Evolutionary conservation across 2,113 vertebrate species (phyloP), one percentile per base, ranked within the genome.

Genomic region (Saccopteryx bilineata): DNA sequence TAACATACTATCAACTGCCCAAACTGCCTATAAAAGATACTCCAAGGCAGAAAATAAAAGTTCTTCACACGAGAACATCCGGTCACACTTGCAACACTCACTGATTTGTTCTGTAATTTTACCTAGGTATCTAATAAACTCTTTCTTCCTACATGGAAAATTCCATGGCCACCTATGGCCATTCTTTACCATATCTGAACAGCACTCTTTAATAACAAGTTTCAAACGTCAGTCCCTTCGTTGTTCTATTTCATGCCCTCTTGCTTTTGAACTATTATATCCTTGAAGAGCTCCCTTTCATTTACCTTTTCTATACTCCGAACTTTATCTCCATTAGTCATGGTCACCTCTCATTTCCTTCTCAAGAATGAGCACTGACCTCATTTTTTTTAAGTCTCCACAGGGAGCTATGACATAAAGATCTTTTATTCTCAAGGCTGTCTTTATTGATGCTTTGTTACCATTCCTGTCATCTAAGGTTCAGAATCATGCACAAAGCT

Each of bases 191-290:
- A 95, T 80, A 87, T 86, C 84, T 80, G 87, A 94, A 90, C 50
- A 74, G 58, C 15, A 71, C 74, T 76, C 18, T 83, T 85, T 18
- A 90, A 94, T 66, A 80, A 68, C 39, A 48, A 54, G 87, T 60
- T 60, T 84, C 39, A 56, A 90, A 93, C 1, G 0, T 63, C 90
- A 93, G 48, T 81, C 60, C 68, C 50, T 72, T 61, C 68, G 94
- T 92, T 71, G 39, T 68, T 87, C 84, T 87, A 92, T 87, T 96
- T 93, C 95, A 96, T n/a, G 56, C 90, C 94, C 90, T 87, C 90
- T 90, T 95, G 75, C 90, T 48, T 96, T 81, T 92, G 46, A 96
- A 87, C 92, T 52, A 80, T 81, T 92, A 69, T 71, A 81, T 82
- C 92, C 90, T 93, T 95, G 66, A 95, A 93, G 65, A 54, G 61